These are phyloP conservation scores for Gopherus evgoodei DNA, from an alignment of 2,113 vertebrate genomes.

Conservation along the genomic window DNA sequence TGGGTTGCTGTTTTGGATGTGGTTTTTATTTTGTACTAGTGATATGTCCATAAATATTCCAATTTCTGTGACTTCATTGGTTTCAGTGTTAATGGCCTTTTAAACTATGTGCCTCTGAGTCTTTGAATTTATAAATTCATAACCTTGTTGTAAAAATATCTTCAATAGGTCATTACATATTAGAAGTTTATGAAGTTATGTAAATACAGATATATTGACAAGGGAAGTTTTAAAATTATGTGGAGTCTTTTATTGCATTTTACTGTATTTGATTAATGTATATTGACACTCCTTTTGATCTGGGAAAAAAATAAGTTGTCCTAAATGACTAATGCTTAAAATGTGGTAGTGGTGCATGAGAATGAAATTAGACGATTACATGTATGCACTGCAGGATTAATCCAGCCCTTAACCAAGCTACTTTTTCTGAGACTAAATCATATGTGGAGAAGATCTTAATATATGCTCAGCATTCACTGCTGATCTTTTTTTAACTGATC, in stretches of 20 bases:
- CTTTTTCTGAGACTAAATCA: not conserved
- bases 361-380: not conserved
- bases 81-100: constrained; percentile 82
- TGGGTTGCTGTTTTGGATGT: constrained; percentile 73
- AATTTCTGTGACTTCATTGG: constrained; percentile 78
- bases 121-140: constrained; percentile 85
- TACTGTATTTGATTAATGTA: constrained; percentile 53
- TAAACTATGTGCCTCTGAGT: constrained; percentile 86
- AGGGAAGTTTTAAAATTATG: constrained; percentile 54
- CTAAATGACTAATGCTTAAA: constrained; percentile 2
- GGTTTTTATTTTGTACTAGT: constrained; percentile 81
- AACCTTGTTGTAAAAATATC: constrained; percentile 82
- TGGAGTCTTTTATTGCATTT: constrained; percentile 63
- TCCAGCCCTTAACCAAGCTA: not conserved
- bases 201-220: constrained; percentile 69
- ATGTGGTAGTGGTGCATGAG: constrained; percentile 28
- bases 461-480: not conserved
- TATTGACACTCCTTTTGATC: constrained; percentile 32
- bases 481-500: constrained; percentile 36
- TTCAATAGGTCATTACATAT: constrained; percentile 74
- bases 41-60: constrained; percentile 75
- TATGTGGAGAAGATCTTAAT: constrained; percentile 51
- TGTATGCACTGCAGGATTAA: not conserved
- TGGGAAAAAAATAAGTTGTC: constrained; percentile 7
- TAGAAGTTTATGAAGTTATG: constrained; percentile 56